These are phyloP conservation scores for Acanthosoma haemorrhoidale DNA, from an alignment of 2,888 invertebrate species.

Conservation along the genomic window DNA sequence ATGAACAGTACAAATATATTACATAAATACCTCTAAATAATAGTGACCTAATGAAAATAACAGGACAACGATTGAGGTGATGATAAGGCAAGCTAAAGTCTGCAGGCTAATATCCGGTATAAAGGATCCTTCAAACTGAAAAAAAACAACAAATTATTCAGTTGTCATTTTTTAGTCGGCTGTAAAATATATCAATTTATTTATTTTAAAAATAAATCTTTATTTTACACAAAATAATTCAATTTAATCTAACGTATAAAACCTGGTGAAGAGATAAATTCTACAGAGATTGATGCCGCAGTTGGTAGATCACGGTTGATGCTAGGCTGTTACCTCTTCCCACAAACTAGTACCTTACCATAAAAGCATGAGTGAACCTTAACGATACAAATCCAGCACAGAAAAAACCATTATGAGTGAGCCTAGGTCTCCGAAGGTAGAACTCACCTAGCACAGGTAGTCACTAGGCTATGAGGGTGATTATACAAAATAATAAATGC, in stretches of 20 bases:
- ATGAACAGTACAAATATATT: constrained; percentile 7
- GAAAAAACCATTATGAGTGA: no score
- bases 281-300: no score
- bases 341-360: no score
- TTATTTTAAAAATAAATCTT: no score
- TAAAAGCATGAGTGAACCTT: no score
- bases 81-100: constrained; percentile 34
- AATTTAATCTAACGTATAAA: neutral
- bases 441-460: no score
- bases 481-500: no score
- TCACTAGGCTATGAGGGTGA: no score
- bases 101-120: neutral
- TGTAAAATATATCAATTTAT: neutral
- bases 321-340: no score
- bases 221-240: neutral
- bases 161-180: neutral
- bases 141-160: neutral
- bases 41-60: constrained; percentile 71
- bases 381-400: no score
- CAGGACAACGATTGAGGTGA: constrained; percentile 64
- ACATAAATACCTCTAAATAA: constrained; percentile 57
- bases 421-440: no score
- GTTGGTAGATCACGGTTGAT: no score
- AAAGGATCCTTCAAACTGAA: neutral
- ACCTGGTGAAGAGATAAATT: neutral